phyloP scores from a whole-genome alignment of 2,113 vertebrate species.

The Lepus americanus region DNA sequence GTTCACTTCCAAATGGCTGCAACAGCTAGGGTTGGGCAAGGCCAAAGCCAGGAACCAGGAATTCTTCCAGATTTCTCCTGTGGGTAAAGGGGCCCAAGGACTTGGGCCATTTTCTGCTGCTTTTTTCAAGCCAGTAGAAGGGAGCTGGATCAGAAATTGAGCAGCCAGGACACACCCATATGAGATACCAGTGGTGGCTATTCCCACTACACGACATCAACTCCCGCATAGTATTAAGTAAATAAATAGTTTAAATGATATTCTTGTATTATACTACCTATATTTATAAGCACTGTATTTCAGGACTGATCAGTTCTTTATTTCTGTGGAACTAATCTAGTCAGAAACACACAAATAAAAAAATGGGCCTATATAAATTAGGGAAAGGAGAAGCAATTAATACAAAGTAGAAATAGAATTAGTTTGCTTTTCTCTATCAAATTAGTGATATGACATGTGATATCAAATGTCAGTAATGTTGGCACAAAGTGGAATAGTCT shows the following conservation, averaged over 20 bases:
- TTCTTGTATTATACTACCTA: neutral
- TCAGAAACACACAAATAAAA: neutral
- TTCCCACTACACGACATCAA: neutral
- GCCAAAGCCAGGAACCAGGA: no score
- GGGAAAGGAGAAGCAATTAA: neutral
- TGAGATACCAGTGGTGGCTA: no score
- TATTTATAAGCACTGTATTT: neutral
- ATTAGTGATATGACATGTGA: neutral
- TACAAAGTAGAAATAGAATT: slow-evolving; percentile 26
- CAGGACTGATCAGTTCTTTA: neutral
- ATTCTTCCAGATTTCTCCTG: no score
- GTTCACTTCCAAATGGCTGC: no score
- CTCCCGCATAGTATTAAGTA: no score
- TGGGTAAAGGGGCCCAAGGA: no score
- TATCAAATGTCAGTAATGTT: neutral
- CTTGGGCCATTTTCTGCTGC: no score
- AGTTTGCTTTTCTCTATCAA: neutral
- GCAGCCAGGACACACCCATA: no score
- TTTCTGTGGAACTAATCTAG: neutral
- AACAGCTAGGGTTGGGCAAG: no score
- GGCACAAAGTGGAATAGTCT: neutral
- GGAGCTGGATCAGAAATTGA: no score
- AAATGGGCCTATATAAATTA: neutral
- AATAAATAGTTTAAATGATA: no score
- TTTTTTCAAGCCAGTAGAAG: no score